Percentiles rank a stretch among this genome's conserved stretches.
These are phyloP conservation scores for Corbicula japonica DNA, from an alignment of 2,888 invertebrate species.

Conservation along the genomic window DNA sequence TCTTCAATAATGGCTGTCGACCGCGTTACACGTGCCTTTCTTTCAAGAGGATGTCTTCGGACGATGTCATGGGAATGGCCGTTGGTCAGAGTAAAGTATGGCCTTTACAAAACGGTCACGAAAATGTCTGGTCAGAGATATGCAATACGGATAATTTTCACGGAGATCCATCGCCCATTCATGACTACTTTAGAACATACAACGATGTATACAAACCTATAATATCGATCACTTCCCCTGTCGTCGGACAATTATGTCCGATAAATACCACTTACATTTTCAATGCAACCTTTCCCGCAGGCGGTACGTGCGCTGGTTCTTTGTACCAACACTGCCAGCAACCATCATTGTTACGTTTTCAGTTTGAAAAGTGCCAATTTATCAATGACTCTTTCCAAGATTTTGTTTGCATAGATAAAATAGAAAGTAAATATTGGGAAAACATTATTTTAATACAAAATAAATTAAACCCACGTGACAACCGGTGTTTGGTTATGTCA, in stretches of 20 bases:
- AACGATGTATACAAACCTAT: constrained; percentile 71
- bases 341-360: constrained; percentile 69
- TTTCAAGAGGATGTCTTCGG: constrained; percentile 69
- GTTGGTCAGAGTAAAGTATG: constrained; percentile 76
- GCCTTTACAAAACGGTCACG: constrained; percentile 64
- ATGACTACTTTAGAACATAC: constrained; percentile 73
- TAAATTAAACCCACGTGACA: constrained; percentile 61
- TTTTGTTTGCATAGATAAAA: constrained; percentile 75
- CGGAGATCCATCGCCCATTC: constrained; percentile 73
- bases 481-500: constrained; percentile 75
- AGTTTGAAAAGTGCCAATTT: constrained; percentile 65
- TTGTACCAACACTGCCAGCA: constrained; percentile 76
- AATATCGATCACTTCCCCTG: constrained; percentile 52
- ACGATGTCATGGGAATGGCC: constrained; percentile 71
- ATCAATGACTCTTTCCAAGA: constrained; percentile 46
- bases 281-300: constrained; percentile 66
- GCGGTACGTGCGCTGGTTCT: constrained; percentile 71
- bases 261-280: constrained; percentile 67
- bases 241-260: constrained; percentile 67
- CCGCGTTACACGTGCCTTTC: constrained; percentile 79
- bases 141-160: constrained; percentile 72
- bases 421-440: constrained; percentile 78
- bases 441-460: constrained; percentile 76
- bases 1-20: constrained; percentile 79
- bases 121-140: constrained; percentile 56